Conservation (phyloP, 2,797 vertebrate genomes). For the Kryptolebias ocellatus region DNA sequence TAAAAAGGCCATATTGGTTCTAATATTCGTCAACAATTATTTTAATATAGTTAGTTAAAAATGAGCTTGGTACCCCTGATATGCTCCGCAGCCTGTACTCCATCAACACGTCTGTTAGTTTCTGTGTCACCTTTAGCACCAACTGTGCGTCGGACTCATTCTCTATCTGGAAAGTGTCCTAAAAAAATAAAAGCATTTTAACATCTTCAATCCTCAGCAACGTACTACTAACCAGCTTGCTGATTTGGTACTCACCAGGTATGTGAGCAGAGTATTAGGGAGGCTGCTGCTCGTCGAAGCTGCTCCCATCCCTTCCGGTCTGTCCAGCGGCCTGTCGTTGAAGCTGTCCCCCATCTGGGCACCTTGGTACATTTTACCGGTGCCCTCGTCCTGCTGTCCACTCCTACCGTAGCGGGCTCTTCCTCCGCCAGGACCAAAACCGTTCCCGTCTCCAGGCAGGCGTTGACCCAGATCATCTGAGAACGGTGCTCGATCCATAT, state of each 20-base stretch:
- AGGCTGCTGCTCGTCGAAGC: conserved; percentile 59
- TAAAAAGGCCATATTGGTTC: no score
- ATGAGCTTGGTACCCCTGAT: conserved; percentile 66
- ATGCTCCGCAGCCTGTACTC: conserved; percentile 84
- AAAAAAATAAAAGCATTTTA: conserved; percentile 29
- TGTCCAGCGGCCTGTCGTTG: conserved; percentile 42
- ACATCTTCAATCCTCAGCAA: neutral
- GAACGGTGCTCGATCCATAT: conserved; percentile 62
- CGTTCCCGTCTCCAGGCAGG: conserved; percentile 28
- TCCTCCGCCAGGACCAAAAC: conserved; percentile 52
- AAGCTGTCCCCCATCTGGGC: conserved; percentile 33
- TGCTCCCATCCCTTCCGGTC: conserved; percentile 56
- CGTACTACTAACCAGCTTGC: no score
- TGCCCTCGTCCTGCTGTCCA: conserved; percentile 40
- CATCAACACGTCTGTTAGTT: conserved; percentile 87
- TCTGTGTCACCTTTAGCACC: conserved; percentile 89
- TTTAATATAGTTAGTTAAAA: neutral
- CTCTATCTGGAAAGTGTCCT: conserved; percentile 88
- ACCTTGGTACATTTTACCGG: conserved; percentile 54
- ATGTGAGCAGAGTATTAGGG: conserved; percentile 74
- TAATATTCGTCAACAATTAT: no score
- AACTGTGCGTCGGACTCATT: conserved; percentile 87
- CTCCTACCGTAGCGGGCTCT: conserved; percentile 51
- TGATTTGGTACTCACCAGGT: conserved; percentile 70
- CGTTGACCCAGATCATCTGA: conserved; percentile 45